A percentile compares a stretch with the other conserved stretches of the same genome.
Evolutionary conservation across 2,888 invertebrate genomes (phyloP).

Genomic region (Megamerina dolium): DNA sequence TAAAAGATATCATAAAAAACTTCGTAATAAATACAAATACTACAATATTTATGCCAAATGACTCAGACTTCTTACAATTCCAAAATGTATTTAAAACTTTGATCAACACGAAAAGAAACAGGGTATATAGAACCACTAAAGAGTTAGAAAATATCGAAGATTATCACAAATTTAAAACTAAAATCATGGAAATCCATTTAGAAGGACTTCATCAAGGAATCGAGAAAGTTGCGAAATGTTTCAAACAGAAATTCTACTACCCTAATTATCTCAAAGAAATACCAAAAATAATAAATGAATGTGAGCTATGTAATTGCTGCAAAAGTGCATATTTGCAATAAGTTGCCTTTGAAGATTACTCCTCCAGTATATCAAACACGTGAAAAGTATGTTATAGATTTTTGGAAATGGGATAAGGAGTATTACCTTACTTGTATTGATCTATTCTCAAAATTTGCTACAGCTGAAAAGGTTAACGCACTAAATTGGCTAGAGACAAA

Average conservation of each 20-base stretch:
- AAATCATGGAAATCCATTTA: not conserved
- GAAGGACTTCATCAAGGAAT: slow-evolving; percentile 4
- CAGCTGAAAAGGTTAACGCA: slow-evolving; percentile 2
- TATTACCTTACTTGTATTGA: slow-evolving; percentile 3
- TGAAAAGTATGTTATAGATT: slow-evolving; percentile 9
- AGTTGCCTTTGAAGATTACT: not conserved
- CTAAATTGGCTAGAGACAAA: slow-evolving; percentile 14
- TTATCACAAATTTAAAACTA: slow-evolving; percentile 2
- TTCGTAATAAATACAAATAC: slow-evolving; percentile 1
- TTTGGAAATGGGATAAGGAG: slow-evolving; percentile 1
- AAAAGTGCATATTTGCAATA: not conserved
- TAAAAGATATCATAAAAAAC: slow-evolving; percentile 4
- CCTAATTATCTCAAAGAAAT: slow-evolving; percentile 1
- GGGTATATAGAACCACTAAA: not conserved
- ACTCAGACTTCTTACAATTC: slow-evolving; percentile 1
- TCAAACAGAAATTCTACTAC: slow-evolving; percentile 3
- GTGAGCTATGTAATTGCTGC: slow-evolving; percentile 10
- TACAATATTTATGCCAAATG: slow-evolving; percentile 5
- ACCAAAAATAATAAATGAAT: slow-evolving; percentile 8
- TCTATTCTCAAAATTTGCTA: slow-evolving; percentile 4
- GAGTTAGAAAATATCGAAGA: too few species aligned
- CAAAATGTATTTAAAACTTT: slow-evolving; percentile 2
- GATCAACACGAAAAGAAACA: not conserved
- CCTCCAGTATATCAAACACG: slow-evolving; percentile 4
- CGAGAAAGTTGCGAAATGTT: not conserved